Base-by-base conservation (phyloP, 2,797 vertebrate species). In the Pseudochirops cupreus region DNA sequence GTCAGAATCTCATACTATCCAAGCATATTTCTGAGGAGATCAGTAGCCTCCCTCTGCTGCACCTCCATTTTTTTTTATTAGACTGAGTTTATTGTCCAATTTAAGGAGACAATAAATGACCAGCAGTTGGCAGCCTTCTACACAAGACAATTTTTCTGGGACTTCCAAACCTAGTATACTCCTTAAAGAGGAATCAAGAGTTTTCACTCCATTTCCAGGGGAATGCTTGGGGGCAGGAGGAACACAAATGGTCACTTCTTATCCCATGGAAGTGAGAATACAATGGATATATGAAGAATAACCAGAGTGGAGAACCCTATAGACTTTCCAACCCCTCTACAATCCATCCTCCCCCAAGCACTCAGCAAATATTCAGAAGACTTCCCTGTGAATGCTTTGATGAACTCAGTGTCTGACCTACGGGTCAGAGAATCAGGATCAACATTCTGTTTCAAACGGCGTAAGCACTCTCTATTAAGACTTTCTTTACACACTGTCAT, bases 291-390 rank as follows among this genome's bases (percentile, higher is more conserved):
- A 28, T 12, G 4, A 91, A 94, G 46, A 18, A 0, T n/a, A 87
- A 93, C 87, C 55, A 82, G n/a, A 89, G 93, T 52, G 14, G 91
- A 95, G 52, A 96, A 91, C 18, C 54, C 9, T 2, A 55, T 55
- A 62, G 55, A 21, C 82, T 92, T 92, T 92, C 24, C 9, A 95
- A 12, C 2, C n/a, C 2, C 1, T 90, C 33, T 31, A 2, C 0
- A 50, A 54, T 28, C 11, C 33, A 50, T 4, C 33, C 93, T 39
- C 1, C 24, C 9, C 21, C 4, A 18, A n/a, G 3, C 13, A 55
- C 74, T 93, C 50, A 56, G 58, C 93, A 94, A 94, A 87, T 91
- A 89, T 39, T 87, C 59, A 93, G 90, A 95, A 87, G n/a, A 0
- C 5, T 91, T 62, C 57, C 4, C 39, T 50, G 39, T 87, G 39